Base-by-base conservation (phyloP, 2,797 vertebrate genomes). In the Ctenosaura bakeri region DNA sequence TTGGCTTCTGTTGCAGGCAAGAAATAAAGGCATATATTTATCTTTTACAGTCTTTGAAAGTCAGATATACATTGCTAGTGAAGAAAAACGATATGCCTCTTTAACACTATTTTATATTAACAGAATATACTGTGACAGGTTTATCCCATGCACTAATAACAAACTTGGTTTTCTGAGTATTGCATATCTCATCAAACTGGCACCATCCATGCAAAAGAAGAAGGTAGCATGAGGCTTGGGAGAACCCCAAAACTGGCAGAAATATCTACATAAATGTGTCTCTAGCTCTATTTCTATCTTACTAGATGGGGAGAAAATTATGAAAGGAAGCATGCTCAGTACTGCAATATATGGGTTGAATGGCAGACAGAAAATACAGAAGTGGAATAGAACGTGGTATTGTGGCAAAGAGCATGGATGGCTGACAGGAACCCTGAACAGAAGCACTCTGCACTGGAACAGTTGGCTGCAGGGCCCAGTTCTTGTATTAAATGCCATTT, bases 1-100 rank as follows among this genome's bases (percentile, higher is more conserved):
- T 90, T 91, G 92, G 78, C 80, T 93, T 92, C 90, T 91, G 80
- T 83, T 89, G 89, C n/a, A 87, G 82, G 71, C 8, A 87, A 93
- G 83, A 52, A 84, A 54, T 89, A 32, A 71, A 69, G 14, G 54
- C 32, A 32, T 26, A 0, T 16, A 22, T 59, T 69, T 54, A 89
- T 92, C 85, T 87, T 12, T 14, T 35, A 54, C 14, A 24, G 0
- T 35, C 78, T 85, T n/a, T 83, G 59, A 77, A 54, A 6, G 59
- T 82, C 83, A 87, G 79, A 20, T 1, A 0, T 3, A 29, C 29
- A 86, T 32, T 89, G 82, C 73, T 89, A 85, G 92, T 50, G 74
- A 52, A 91, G 90, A 89, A 38, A 14, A 73, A 89, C 62, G 56
- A 2, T 6, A 0, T 8, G 73, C 71, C 81, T 83, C 52, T 1